Evolutionary conservation across 2,113 vertebrate species (phyloP).

Genomic region (Pseudopodoces humilis): DNA sequence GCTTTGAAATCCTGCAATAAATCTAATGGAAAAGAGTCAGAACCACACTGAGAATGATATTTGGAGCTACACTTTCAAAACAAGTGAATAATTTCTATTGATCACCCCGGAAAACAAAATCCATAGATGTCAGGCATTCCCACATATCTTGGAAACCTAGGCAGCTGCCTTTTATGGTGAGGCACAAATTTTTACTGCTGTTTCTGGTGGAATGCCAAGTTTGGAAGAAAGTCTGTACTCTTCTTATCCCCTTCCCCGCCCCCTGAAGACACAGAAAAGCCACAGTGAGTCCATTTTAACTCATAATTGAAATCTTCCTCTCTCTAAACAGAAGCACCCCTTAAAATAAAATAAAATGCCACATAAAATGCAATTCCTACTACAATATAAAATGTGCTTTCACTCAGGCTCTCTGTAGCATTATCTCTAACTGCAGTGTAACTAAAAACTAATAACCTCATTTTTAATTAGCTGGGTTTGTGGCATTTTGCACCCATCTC

Average conservation of each 20-base stretch:
- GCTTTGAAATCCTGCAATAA: neutral
- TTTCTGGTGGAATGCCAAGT: neutral
- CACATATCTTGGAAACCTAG: neutral
- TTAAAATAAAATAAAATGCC: constrained; percentile 57
- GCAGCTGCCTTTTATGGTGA: neutral
- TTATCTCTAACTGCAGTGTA: constrained; percentile 57
- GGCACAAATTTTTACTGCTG: neutral
- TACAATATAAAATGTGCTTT: constrained; percentile 23
- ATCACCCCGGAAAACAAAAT: neutral
- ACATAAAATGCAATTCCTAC: constrained; percentile 42
- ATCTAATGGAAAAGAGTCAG: neutral
- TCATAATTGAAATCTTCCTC: neutral
- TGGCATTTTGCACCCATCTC: constrained; percentile 55
- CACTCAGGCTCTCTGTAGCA: constrained; percentile 14
- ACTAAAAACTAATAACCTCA: constrained; percentile 71
- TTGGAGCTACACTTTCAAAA: neutral
- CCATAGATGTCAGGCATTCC: neutral
- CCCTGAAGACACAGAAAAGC: neutral
- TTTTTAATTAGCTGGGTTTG: constrained; percentile 75
- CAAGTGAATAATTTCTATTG: neutral
- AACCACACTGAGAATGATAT: neutral
- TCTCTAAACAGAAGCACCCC: constrained; percentile 23
- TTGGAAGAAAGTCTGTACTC: neutral
- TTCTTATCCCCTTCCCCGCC: neutral
- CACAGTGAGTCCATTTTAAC: neutral